Evolutionary conservation across 2,888 invertebrate species (phyloP).

Genomic region (Monochamus alternatus): DNA sequence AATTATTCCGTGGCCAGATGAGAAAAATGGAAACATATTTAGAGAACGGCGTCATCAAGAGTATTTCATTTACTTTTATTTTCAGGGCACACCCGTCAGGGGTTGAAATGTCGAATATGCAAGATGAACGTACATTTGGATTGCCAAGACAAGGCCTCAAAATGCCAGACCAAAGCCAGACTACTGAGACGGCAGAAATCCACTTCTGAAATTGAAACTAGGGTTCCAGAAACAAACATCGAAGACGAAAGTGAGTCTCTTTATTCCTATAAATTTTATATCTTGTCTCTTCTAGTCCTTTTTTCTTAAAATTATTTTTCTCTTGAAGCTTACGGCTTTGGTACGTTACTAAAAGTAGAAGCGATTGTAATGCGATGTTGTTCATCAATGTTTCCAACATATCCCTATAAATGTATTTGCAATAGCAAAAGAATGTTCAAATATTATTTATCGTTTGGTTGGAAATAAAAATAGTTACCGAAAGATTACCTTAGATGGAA

Average conservation of each 20-base stretch:
- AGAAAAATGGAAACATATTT: too few relatives aligned
- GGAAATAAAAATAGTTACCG: too few relatives aligned
- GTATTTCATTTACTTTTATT: slow-evolving; percentile 35
- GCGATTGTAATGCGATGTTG: too few relatives aligned
- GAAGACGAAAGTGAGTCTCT: slow-evolving; percentile 87
- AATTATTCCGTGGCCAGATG: too few relatives aligned
- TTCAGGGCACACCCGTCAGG: slow-evolving; percentile 92
- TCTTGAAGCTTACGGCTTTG: slow-evolving; percentile 17
- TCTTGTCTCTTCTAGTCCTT: not conserved
- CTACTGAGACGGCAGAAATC: slow-evolving; percentile 91
- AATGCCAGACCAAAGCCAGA: slow-evolving; percentile 89
- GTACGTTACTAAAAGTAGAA: slow-evolving; percentile 24
- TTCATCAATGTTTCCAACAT: too few relatives aligned
- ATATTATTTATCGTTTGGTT: too few relatives aligned
- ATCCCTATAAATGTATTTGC: too few relatives aligned
- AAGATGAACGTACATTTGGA: slow-evolving; percentile 94
- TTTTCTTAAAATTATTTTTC: slow-evolving; percentile 1
- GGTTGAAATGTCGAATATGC: slow-evolving; percentile 90
- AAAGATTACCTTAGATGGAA: too few relatives aligned
- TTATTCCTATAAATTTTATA: slow-evolving; percentile 10
- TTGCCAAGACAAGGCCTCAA: slow-evolving; percentile 87
- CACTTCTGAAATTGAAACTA: slow-evolving; percentile 86
- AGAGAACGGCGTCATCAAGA: too few relatives aligned
- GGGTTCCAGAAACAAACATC: slow-evolving; percentile 77
- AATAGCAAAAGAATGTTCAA: too few relatives aligned